Base-by-base conservation (phyloP, 92 coral and sea anemone species). In the Porites evermanni region DNA sequence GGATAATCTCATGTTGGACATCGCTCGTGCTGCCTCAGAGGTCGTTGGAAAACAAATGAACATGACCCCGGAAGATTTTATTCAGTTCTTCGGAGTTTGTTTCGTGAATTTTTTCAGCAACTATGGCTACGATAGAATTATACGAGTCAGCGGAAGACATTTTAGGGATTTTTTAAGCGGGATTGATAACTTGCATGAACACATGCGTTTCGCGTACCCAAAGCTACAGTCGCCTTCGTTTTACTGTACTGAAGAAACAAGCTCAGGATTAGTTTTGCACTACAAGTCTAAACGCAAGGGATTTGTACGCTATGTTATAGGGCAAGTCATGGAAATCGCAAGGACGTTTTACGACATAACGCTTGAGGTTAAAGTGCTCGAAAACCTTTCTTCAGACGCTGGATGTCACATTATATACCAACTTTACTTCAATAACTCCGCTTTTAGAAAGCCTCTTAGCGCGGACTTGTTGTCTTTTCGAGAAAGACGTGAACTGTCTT, bases 121-220 rank as follows among this genome's bases (percentile, higher is more conserved):
- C 64, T 94, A 92, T 77, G 95, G 98, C 53, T 94, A 94, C 20
- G 98, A 94, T 70, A 81, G 92, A 11, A 88, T 94, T 13, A 71
- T 92, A 6, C 79, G 87, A 52, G 91, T 92, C 7, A 91, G 93
- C 38, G 98, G 98, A 5, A 89, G 98, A 19, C 70, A 81, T 16
- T 79, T 94, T 17, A 79, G 93, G 29, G 93, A 86, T 47, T 94
- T 94, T 54, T 67, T 94, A 70, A 85, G 87, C 23, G 93, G 98
- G 12, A 94, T 94, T 11, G 98, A 94, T 12, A 90, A 85, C 58
- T 75, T 94, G 1, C 98, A 94, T 84, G 98, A 94, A 58, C 98
- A 94, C 8, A 94, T 94, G 98, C 83, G 98, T 0, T 94, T 94
- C 63, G 98, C 92, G 0, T 94, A 94, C 52, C 98, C 98, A 2